These are phyloP conservation scores for Actinia tenebrosa DNA, from an alignment of 64 coral and sea anemone genomes.

Conservation along the genomic window DNA sequence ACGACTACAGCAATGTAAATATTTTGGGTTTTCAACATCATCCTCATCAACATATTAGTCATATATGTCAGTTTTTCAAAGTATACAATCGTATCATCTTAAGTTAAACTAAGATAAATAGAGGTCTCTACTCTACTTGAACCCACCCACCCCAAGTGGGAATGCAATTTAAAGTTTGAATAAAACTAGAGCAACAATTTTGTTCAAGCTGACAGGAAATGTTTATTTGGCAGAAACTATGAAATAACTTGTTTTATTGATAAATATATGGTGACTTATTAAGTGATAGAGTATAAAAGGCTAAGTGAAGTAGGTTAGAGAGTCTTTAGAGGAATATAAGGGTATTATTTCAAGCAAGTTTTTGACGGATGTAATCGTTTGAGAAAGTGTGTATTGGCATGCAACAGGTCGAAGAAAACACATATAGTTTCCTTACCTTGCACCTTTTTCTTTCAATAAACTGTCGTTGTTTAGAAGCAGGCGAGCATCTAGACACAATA, in stretches of 20 bases:
- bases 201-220: neutral
- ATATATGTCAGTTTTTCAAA: no score
- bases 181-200: neutral
- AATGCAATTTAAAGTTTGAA: neutral
- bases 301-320: neutral
- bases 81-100: no score
- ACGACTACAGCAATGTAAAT: neutral
- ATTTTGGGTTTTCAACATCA: neutral
- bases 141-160: neutral
- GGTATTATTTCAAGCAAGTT: neutral
- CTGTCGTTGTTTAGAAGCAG: slow-evolving; percentile 88
- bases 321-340: neutral
- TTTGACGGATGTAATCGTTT: neutral
- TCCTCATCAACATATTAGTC: no score
- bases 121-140: no score
- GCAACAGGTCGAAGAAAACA: slow-evolving; percentile 20
- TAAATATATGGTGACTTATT: neutral
- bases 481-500: slow-evolving; percentile 77
- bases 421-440: slow-evolving; percentile 60
- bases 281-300: neutral
- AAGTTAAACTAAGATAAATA: no score
- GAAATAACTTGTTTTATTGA: neutral
- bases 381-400: neutral
- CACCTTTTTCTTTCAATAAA: slow-evolving; percentile 78
- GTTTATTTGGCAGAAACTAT: neutral